Conservation (phyloP, 2,113 vertebrate species). For the Callorhinus ursinus region DNA sequence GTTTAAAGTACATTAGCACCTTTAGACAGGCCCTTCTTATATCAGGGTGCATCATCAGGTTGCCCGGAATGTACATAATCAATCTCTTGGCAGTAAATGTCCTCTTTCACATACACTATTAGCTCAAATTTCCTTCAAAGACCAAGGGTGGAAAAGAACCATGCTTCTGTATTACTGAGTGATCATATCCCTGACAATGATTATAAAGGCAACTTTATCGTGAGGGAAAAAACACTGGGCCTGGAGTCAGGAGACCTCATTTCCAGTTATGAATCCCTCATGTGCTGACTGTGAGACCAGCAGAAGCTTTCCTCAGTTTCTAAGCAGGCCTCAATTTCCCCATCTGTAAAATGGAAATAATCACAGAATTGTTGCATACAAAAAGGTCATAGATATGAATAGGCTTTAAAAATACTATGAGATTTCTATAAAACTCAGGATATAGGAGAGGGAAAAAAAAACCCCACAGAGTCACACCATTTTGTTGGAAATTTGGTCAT, state of each 20-base stretch:
- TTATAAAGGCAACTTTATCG: not conserved
- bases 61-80: slow-evolving; percentile 22
- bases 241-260: not conserved
- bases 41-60: slow-evolving; percentile 2
- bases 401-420: not conserved
- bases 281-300: not conserved
- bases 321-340: not conserved
- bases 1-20: slow-evolving; percentile 59
- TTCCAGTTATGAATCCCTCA: not conserved
- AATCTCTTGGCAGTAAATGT: not conserved
- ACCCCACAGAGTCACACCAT: not conserved
- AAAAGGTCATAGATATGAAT: not conserved
- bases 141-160: not conserved
- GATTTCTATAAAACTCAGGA: slow-evolving; percentile 37
- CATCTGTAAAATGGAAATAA: not conserved
- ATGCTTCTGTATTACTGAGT: not conserved
- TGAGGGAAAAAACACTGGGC: not conserved
- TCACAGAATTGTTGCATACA: not conserved
- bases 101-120: not conserved
- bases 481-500: slow-evolving; percentile 21
- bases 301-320: not conserved
- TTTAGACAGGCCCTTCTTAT: slow-evolving; percentile 23
- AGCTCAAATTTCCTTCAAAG: not conserved
- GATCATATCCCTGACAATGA: not conserved
- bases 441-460: not conserved